Conservation (phyloP, 2,797 vertebrate genomes). For the Melanotaenia nigrans region DNA sequence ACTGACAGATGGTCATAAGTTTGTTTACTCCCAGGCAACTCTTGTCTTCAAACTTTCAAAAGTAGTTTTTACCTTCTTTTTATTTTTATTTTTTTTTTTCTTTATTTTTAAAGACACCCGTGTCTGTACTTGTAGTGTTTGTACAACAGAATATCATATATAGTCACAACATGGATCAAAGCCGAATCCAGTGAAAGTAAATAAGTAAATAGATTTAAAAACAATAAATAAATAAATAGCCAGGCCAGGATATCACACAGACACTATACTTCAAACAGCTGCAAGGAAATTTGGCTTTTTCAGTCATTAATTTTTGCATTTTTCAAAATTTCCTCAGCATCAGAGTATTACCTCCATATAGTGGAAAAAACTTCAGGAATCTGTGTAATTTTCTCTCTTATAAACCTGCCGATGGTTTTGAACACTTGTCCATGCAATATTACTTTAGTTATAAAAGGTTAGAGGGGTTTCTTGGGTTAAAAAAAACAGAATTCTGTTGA, state of each 20-base stretch:
- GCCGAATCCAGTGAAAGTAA: neutral
- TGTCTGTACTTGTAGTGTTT: neutral
- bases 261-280: neutral
- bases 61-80: constrained; percentile 14
- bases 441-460: neutral
- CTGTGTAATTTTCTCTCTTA: neutral
- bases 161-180: constrained; percentile 1
- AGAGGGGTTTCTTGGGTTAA: neutral
- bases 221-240: too few relatives aligned
- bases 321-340: neutral
- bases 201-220: neutral
- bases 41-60: constrained; percentile 31
- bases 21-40: constrained; percentile 54
- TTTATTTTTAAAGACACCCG: neutral
- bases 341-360: neutral
- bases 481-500: neutral
- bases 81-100: constrained; percentile 6
- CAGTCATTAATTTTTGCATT: neutral
- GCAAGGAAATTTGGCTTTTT: neutral
- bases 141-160: neutral
- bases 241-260: neutral
- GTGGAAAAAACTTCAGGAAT: neutral
- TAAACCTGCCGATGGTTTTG: neutral
- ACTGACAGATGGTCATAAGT: constrained; percentile 66
- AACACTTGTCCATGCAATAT: neutral